Evolutionary conservation across 2,797 vertebrate genomes (phyloP), one percentile per base, ranked within the genome.

Genomic region (Karalla daura): DNA sequence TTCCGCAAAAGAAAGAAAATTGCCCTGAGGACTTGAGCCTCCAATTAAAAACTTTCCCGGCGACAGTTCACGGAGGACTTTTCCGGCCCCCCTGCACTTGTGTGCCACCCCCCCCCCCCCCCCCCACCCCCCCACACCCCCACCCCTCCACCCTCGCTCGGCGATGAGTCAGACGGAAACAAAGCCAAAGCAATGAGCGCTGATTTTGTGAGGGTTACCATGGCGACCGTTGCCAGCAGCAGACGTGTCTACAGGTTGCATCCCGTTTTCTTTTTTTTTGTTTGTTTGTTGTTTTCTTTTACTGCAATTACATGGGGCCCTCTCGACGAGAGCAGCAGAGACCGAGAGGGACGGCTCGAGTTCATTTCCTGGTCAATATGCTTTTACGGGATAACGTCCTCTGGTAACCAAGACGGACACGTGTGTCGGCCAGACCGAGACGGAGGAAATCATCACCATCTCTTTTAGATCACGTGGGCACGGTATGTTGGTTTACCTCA

Each of bases 1-100:
- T 52, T 33, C 32, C 37, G 69, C 25, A 25, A 66, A 60, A 17
- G 6, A 66, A 60, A 17, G 6, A 33, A 50, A 74, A 65, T 3
- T n/a, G 23, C 50, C 63, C 18, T 23, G 32, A 66, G 70, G 65
- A 78, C 66, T 80, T 87, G 69, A 76, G 28, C 56, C 54, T n/a
- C 80, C 82, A 82, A 87, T 89, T 85, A 87, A 88, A 88, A 86
- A 91, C 72, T 76, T 87, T 82, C 52, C 71, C 33, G 2, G 69
- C 52, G 37, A 78, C 67, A 65, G 70, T 62, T 59, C 66, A 41
- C 1, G n/a, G 55, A 79, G 62, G 66, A 62, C 70, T 76, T 78
- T 63, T 53, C 47, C 37, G 52, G 61, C 55, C 74, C 43, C n/a
- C 59, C 33, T 35, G 43, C 36, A 52, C 62, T 52, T 55, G 45